Evolutionary conservation across 2,888 invertebrate genomes (phyloP).

Genomic region (Hartigia nigra): DNA sequence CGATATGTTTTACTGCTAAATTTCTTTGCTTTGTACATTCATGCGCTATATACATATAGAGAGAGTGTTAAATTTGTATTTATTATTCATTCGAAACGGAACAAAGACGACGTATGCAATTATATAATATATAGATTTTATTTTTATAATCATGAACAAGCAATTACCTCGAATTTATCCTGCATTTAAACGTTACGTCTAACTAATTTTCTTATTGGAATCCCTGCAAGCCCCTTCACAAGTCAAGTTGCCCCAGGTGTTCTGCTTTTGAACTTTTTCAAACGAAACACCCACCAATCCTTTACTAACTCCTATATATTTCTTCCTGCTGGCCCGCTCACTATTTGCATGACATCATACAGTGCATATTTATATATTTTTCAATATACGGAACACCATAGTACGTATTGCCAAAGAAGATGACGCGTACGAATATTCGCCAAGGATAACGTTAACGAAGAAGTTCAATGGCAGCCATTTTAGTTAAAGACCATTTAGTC

Average conservation of each 20-base stretch:
- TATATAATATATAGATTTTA: no score
- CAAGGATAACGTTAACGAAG: neutral
- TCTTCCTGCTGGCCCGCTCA: neutral
- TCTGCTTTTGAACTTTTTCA: slow-evolving; percentile 2
- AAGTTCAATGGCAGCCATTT: neutral
- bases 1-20: neutral
- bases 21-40: neutral
- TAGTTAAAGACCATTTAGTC: neutral
- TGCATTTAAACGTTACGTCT: neutral
- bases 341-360: neutral
- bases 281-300: neutral
- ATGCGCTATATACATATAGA: no score
- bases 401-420: neutral
- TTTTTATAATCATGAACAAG: neutral
- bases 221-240: neutral
- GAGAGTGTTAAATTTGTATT: neutral
- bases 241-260: slow-evolving; percentile 4
- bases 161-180: neutral
- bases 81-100: neutral
- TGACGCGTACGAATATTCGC: neutral
- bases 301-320: neutral
- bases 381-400: neutral
- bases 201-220: neutral
- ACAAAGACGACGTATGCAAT: neutral
- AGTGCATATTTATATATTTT: no score